Evolutionary conservation across 2,113 vertebrate genomes (phyloP).

Genomic region (Myrmecobius fasciatus): DNA sequence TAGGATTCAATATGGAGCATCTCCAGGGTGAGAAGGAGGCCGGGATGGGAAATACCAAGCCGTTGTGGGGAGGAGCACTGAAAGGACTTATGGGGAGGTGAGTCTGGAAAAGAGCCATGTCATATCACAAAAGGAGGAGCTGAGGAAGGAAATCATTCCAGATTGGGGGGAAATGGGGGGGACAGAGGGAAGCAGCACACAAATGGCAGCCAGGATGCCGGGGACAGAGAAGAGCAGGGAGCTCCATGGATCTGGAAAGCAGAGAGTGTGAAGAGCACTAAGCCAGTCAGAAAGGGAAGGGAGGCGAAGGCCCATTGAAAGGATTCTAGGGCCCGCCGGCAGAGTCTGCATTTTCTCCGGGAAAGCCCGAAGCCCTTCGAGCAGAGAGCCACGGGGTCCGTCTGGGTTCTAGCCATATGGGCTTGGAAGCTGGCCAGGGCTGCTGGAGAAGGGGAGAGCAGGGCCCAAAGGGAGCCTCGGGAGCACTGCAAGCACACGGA

Average conservation of each 20-base stretch:
- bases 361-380: not conserved
- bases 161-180: not conserved
- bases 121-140: not conserved
- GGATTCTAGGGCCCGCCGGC: not conserved
- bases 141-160: not conserved
- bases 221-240: not conserved
- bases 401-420: not conserved
- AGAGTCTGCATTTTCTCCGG: not conserved
- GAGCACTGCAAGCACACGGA: no score
- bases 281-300: not conserved
- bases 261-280: not conserved
- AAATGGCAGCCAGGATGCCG: not conserved
- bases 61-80: not conserved
- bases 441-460: not conserved
- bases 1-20: not conserved
- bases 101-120: not conserved
- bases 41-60: not conserved
- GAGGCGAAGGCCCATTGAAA: not conserved
- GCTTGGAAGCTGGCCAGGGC: no score
- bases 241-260: not conserved
- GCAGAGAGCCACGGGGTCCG: not conserved
- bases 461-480: no score
- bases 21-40: not conserved
- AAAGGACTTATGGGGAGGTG: not conserved
- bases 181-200: not conserved